These are phyloP conservation scores for Lasioglossum zephyrum DNA, from an alignment of 2,888 invertebrate genomes.

Conservation along the genomic window DNA sequence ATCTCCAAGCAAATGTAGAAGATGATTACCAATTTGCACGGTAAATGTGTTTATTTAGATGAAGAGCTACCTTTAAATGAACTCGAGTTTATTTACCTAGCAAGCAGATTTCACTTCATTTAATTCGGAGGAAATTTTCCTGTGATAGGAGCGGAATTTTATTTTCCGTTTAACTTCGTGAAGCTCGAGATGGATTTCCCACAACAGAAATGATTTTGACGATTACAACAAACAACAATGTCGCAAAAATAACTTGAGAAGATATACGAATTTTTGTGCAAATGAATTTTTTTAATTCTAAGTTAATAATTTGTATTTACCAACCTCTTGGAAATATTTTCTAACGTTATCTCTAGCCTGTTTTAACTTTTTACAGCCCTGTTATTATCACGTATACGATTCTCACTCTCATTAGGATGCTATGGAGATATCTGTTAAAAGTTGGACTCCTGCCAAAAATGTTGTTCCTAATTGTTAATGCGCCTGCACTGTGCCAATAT, in stretches of 20 bases:
- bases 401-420: not conserved
- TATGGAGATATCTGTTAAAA: not conserved
- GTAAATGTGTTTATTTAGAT: constrained; percentile 1
- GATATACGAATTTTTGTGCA: not conserved
- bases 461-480: constrained; percentile 5
- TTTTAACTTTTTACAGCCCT: not conserved
- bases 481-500: constrained; percentile 1
- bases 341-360: not conserved
- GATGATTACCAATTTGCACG: constrained; percentile 20
- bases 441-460: not conserved
- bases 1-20: not conserved
- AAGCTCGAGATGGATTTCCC: not conserved
- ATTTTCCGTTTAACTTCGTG: constrained; percentile 10
- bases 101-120: constrained; percentile 11
- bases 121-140: constrained; percentile 34
- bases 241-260: not conserved
- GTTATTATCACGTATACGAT: not conserved
- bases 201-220: not conserved
- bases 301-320: not conserved
- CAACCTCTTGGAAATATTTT: not conserved
- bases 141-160: constrained; percentile 24
- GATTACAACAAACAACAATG: not conserved
- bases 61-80: constrained; percentile 7
- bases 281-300: not conserved
- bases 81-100: constrained; percentile 24